Conservation (phyloP, 1,140 invertebrate species). For the Zaprionus kolodkinae region DNA sequence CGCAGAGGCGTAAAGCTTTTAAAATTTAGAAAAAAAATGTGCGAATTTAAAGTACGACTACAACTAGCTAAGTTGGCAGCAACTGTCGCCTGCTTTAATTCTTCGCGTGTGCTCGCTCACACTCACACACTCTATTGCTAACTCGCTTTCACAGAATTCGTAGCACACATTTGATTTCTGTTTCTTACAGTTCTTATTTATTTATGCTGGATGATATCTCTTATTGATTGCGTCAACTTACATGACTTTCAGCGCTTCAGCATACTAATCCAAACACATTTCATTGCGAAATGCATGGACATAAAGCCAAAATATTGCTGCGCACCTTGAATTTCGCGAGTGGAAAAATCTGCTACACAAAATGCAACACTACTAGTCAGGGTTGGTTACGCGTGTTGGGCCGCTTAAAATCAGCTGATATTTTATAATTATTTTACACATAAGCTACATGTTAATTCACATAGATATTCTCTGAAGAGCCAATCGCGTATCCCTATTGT, state of each 20-base stretch:
- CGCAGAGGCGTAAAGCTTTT: background rate
- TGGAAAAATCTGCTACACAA: constrained; percentile 49
- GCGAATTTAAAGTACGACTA: constrained; percentile 14
- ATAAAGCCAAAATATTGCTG: constrained; percentile 51
- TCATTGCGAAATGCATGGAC: constrained; percentile 39
- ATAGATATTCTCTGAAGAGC: background rate
- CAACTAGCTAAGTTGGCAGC: constrained; percentile 45
- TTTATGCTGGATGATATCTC: constrained; percentile 9
- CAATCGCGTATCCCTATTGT: background rate
- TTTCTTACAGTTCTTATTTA: constrained; percentile 27
- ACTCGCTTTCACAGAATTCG: constrained; percentile 40
- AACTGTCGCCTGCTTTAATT: constrained; percentile 40
- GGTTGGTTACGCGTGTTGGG: constrained; percentile 20
- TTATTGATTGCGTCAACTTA: constrained; percentile 41
- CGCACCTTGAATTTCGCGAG: constrained; percentile 45
- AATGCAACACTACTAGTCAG: constrained; percentile 49
- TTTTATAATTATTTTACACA: background rate
- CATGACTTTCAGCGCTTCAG: constrained; percentile 40
- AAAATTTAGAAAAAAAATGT: constrained; percentile 18
- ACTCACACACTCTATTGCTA: constrained; percentile 34
- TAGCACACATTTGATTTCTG: constrained; percentile 29
- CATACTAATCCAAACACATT: constrained; percentile 44
- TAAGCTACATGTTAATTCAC: background rate
- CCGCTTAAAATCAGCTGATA: constrained; percentile 23
- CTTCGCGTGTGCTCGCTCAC: constrained; percentile 39